These are phyloP conservation scores for Athalia rosae DNA, from an alignment of 2,888 invertebrate species.

Conservation along the genomic window DNA sequence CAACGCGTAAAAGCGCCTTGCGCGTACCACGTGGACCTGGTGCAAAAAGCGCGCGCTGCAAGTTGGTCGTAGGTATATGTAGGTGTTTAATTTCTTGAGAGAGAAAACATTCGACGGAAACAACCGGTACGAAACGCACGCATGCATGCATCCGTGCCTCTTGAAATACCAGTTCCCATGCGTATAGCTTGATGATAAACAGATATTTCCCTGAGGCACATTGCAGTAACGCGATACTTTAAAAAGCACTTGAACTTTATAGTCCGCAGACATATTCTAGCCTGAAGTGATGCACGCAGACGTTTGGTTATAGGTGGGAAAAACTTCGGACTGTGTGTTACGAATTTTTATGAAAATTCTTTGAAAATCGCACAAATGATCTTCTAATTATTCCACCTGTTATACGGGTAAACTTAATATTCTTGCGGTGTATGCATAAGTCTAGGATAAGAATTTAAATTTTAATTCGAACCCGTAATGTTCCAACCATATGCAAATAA, in stretches of 20 bases:
- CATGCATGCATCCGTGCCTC: not conserved
- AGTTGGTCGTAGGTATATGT: not conserved
- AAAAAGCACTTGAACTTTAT: constrained; percentile 6
- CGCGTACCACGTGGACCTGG: not conserved
- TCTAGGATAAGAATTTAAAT: too few species aligned
- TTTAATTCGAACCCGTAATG: too few species aligned
- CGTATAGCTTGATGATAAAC: constrained; percentile 16
- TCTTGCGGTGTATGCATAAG: too few species aligned
- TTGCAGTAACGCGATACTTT: constrained; percentile 24
- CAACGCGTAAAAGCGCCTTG: not conserved
- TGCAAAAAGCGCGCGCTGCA: not conserved
- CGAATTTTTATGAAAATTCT: too few species aligned
- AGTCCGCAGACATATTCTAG: not conserved
- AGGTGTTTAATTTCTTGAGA: not conserved
- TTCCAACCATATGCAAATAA: too few species aligned
- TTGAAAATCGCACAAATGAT: too few species aligned
- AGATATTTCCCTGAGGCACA: constrained; percentile 10
- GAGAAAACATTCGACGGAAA: not conserved
- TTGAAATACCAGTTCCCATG: constrained; percentile 17
- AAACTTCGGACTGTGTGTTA: not conserved
- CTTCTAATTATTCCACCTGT: too few species aligned
- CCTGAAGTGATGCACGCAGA: not conserved
- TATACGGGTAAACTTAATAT: too few species aligned
- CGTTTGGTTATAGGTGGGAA: not conserved
- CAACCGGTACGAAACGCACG: not conserved